A percentile compares a stretch with the other conserved stretches of the same genome.
These are phyloP conservation scores for Odontophorus gujanensis DNA, from an alignment of 2,113 vertebrate genomes.

Conservation along the genomic window DNA sequence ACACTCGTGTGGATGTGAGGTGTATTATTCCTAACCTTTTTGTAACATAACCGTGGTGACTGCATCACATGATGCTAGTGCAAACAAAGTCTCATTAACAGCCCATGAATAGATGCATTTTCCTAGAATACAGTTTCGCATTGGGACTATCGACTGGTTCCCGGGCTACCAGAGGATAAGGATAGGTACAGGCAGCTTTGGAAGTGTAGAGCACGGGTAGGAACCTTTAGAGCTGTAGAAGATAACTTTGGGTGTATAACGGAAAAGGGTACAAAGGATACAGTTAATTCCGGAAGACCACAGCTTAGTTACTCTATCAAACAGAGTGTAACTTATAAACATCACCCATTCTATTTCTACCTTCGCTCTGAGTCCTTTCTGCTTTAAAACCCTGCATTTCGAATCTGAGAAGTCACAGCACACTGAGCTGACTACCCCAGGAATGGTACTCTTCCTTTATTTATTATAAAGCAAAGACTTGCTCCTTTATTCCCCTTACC, in stretches of 20 bases:
- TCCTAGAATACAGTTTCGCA: constrained; percentile 20
- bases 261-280: neutral
- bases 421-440: neutral
- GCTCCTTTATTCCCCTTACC: neutral
- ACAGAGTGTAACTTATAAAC: neutral
- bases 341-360: neutral
- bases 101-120: constrained; percentile 57
- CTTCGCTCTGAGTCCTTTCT: neutral
- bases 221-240: neutral
- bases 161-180: neutral
- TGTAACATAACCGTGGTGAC: constrained; percentile 9
- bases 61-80: constrained; percentile 45
- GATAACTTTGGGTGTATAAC: neutral
- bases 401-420: neutral
- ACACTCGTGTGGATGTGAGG: neutral
- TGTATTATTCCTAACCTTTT: constrained; percentile 35
- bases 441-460: neutral
- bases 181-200: neutral
- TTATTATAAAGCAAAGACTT: no score
- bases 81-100: constrained; percentile 52
- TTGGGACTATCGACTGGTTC: neutral
- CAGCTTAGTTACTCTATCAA: neutral
- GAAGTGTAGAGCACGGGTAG: neutral
- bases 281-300: neutral
- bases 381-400: neutral